Conservation (phyloP, 2,797 vertebrate species). For the Odontamblyopus rebecca region DNA sequence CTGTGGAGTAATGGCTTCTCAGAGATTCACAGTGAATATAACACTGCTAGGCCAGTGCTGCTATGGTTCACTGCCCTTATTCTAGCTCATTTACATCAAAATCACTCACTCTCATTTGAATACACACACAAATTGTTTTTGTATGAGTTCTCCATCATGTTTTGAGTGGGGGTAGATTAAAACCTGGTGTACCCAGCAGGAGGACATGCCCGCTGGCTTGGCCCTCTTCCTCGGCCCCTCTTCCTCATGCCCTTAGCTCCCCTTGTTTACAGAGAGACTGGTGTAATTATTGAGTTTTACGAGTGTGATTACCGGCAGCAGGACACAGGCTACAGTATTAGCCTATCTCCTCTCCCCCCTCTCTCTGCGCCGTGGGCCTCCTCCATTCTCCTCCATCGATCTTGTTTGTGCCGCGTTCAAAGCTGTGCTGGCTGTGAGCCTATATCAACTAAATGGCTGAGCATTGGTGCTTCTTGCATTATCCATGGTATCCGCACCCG, state of each 20-base stretch:
- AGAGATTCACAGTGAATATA: not conserved
- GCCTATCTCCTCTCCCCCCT: conserved; percentile 46
- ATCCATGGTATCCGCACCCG: conserved; percentile 34
- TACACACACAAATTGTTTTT: conserved; percentile 40
- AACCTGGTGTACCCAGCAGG: conserved; percentile 6
- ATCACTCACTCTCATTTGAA: conserved; percentile 41
- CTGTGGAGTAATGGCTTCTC: not conserved
- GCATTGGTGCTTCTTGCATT: conserved; percentile 56
- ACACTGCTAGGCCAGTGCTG: not conserved
- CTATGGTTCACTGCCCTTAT: conserved; percentile 27
- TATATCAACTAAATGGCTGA: conserved; percentile 59
- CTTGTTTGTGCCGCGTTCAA: conserved; percentile 42
- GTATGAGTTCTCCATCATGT: conserved; percentile 23
- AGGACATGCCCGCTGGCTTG: not conserved
- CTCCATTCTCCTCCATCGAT: conserved; percentile 55
- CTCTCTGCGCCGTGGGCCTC: conserved; percentile 24
- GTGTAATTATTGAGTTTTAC: conserved; percentile 63
- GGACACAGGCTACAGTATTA: conserved; percentile 45
- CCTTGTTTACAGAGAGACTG: conserved; percentile 51
- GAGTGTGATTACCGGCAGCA: conserved; percentile 52
- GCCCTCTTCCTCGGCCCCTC: not conserved
- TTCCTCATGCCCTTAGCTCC: conserved; percentile 18
- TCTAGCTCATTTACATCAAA: conserved; percentile 36
- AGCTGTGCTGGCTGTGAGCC: conserved; percentile 45
- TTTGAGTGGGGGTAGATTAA: conserved; percentile 8